Evolutionary conservation across 1,140 invertebrate species (phyloP), one percentile per base, ranked within the genome.

Genomic region (Aphaenogaster rudis): DNA sequence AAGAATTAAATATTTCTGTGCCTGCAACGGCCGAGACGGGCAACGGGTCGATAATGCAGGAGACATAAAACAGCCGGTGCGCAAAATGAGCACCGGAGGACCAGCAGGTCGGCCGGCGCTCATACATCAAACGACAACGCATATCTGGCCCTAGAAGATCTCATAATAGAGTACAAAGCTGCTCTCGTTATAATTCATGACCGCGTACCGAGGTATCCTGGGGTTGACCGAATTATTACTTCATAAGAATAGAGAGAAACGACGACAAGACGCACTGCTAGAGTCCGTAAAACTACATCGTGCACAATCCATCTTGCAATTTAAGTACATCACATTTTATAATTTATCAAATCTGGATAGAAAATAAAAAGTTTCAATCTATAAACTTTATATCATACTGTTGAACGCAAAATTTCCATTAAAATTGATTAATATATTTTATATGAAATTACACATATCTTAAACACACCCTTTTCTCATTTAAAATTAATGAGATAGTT

Each of bases 111-210:
- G 54, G 9, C 48, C 48, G 33, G 59, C 8, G 39, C 15, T 39
- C 54, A 50, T 84, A 74, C 54, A 74, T 84, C 69, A 84, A 74
- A 84, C 54, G 67, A 50, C 80, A 39, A 54, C 36, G 42, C 80
- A 28, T 84, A 84, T 59, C 80, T 66, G 36, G 33, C 48, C 48
- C 28, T 74, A 50, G 54, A 74, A 84, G 80, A 61, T 74, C 69
- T 84, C 42, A 50, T 74, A 84, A 84, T 63, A 84, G 69, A 61
- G 69, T 50, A 84, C 28, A 84, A 84, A 84, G 42, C 69, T 74
- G 15, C 45, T 13, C n/a, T 84, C 42, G 69, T 74, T 84, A 84
- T 84, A 84, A 84, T 84, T 84, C 80, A 84, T 84, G 54, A 59
- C 39, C 28, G 36, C n/a, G 66, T 59, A 72, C 21, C 17, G 4